These are phyloP conservation scores for Marmota monax DNA, from an alignment of 2,113 vertebrate species.

Conservation along the genomic window DNA sequence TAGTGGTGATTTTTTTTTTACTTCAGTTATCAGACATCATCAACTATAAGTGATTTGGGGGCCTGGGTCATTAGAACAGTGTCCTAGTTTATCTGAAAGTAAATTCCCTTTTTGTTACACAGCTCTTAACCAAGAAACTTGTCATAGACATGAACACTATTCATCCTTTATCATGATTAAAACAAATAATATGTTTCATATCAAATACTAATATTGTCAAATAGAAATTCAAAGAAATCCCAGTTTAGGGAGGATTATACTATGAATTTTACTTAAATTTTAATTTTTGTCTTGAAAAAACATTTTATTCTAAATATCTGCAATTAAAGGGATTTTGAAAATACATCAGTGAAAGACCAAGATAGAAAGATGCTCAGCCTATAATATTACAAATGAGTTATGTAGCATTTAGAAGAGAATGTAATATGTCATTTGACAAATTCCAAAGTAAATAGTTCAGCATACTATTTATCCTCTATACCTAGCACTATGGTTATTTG, in stretches of 20 bases:
- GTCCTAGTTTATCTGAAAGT: not conserved
- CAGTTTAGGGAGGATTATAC: not conserved
- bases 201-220: constrained; percentile 10
- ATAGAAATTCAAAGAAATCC: not conserved
- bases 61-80: not conserved
- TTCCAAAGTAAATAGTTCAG: no score
- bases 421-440: no score
- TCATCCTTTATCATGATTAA: not conserved
- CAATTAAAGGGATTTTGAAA: constrained; percentile 27
- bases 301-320: not conserved
- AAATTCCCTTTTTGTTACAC: not conserved
- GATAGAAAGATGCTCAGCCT: not conserved
- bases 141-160: not conserved
- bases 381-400: not conserved
- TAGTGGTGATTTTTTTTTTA: not conserved
- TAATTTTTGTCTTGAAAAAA: not conserved
- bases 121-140: not conserved
- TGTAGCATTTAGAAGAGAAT: not conserved
- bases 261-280: not conserved
- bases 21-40: not conserved
- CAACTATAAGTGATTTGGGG: not conserved
- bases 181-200: not conserved
- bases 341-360: not conserved
- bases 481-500: not conserved
- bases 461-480: not conserved